Evolutionary conservation across 2,797 vertebrate genomes (phyloP).

Genomic region (Chaunax sp.): DNA sequence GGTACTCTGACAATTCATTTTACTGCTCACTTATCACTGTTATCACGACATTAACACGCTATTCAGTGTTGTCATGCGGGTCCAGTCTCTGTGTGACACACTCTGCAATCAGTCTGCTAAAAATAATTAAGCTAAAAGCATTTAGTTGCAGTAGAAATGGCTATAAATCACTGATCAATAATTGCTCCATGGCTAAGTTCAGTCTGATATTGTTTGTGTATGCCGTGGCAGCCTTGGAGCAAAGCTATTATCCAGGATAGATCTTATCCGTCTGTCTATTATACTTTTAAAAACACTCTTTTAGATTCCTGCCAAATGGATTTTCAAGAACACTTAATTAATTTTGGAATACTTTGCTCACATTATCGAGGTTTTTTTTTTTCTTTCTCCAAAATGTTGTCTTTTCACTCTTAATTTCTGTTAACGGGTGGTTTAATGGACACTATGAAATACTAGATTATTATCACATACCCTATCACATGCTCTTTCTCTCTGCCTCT

Average conservation of each 20-base stretch:
- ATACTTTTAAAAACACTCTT: conserved; percentile 6
- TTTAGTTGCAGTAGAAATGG: conserved; percentile 3
- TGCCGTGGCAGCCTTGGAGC: conserved; percentile 9
- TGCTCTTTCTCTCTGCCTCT: conserved; percentile 5
- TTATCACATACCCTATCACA: conserved; percentile 13
- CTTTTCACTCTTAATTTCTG: conserved; percentile 1
- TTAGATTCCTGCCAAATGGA: too few species aligned
- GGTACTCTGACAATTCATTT: background rate
- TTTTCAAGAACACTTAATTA: conserved; percentile 1
- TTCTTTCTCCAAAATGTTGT: conserved; percentile 1
- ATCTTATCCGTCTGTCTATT: background rate
- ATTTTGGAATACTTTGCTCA: background rate
- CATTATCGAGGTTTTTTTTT: background rate
- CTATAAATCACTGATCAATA: conserved; percentile 23
- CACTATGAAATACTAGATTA: background rate
- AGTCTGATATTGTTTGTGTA: background rate
- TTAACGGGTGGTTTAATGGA: conserved; percentile 5
- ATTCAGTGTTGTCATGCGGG: background rate
- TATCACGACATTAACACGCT: conserved; percentile 20
- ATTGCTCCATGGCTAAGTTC: background rate
- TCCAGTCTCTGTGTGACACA: background rate
- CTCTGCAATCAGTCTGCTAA: conserved; percentile 2
- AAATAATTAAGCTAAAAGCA: conserved; percentile 22
- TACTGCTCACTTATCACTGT: conserved; percentile 11
- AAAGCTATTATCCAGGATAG: too few species aligned